Evolutionary conservation across 2,113 vertebrate species (phyloP), one percentile per base, ranked within the genome.

Genomic region (Poeciliopsis occidentalis): DNA sequence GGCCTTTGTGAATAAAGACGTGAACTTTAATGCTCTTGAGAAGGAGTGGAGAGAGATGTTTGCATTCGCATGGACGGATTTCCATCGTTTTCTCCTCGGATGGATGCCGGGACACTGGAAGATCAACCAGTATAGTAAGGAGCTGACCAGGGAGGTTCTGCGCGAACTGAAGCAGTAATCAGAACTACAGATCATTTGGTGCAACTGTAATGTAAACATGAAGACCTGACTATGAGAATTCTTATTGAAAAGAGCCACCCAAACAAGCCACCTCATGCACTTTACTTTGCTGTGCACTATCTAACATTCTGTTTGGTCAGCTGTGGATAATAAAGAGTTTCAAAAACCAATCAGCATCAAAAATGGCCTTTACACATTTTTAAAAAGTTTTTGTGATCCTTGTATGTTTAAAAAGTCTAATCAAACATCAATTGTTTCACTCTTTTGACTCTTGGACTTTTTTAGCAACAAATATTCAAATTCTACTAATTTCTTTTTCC

Each of bases 21-120:
- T 91, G 75, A 84, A 91, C 1, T 88, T 91, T 60, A 70, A 4
- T 0, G 89, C 86, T 17, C 79, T 95, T 26, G 92, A 94, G 82
- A 74, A 39, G 11, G 94, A 95, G 85, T 95, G 94, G 94, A 85
- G 92, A 57, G 90, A 88, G 24, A 90, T 94, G 92, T 95, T 94
- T 77, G 87, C 87, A 0, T 94, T 91, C 0, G 93, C 94, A 0
- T 95, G 94, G 94, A 94, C 94, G 0, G 94, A 95, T 75, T 95
- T 93, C 66, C 89, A 94, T 57, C 93, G 94, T 19, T 95, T 95
- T 15, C 87, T 94, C 4, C 83, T 94, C 15, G 94, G 94, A 22
- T 95, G 94, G 94, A 94, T 89, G 90, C 94, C 94, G 0, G 93
- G 92, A 73, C 94, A 94, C 83, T 85, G 88, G 89, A 95, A 94